Base-by-base conservation (phyloP, 1,140 invertebrate genomes). In the Pseudobourletiella spinata region DNA sequence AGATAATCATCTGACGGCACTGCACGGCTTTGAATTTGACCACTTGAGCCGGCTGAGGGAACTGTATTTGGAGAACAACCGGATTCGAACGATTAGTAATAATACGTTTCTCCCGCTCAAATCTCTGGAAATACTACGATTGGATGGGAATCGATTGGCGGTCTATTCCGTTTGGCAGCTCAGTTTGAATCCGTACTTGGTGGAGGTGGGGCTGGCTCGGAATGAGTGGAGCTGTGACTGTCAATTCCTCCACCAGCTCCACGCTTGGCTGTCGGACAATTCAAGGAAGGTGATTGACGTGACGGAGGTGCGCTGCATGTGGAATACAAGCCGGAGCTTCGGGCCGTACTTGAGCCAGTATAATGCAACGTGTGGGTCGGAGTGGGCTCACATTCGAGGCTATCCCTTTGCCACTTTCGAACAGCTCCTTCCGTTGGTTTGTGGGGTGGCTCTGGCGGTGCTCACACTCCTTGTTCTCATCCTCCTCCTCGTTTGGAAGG, bases 191-290 rank as follows among this genome's bases (percentile, higher is more conserved):
- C 78, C 80, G 8, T 80, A 82, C 39, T 75, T 95, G 58, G 81
- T 79, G 39, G 82, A 87, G 63, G 73, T 93, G 15, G 83, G 82
- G 1, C 76, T 95, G 8, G 85, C 85, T 0, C 82, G 84, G 56
- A 95, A 95, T 73, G 81, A 82, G 2, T 94, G 90, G 90, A 88
- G 86, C 28, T 95, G 91, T 72, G 85, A 88, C 51, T 95, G 91
- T 76, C 85, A 88, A 72, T 94, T 91, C 74, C 78, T 93, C 46
- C 88, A 91, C 73, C 86, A 88, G 59, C 60, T 56, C 54, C 73
- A 29, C 39, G 42, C 65, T 18, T 77, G 75, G 70, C 57, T 76
- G 0, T 71, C 69, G 6, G 71, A 90, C 70, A 88, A 89, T 72
- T 83, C 84, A 1, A 80, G 85, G 71, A 88, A 88, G 75, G 83